Base-by-base conservation (phyloP, 2,113 vertebrate genomes). In the Callaeas wilsoni region DNA sequence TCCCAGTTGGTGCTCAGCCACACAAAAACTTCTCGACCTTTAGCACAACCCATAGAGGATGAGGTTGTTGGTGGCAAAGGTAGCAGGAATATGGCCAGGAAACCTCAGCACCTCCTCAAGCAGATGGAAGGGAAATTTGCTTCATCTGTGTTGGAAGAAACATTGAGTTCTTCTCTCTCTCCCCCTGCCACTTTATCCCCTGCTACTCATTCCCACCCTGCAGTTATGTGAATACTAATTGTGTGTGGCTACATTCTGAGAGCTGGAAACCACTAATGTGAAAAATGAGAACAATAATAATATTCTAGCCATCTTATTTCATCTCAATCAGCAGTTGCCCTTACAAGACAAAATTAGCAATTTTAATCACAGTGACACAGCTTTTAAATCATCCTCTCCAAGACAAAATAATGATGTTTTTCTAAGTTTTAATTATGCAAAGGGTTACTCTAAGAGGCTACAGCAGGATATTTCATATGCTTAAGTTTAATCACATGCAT, bases 361-460 rank as follows among this genome's bases (percentile, higher is more conserved):
- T 78, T 89, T 95, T 94, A 67, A 93, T 84, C 87, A 86, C 68
- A 62, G 47, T 74, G 87, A 81, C 52, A 91, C 29, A 81, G 63
- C 16, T 91, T 86, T 77, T 55, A 78, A 87, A 89, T 81, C 47
- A 90, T n/a, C 20, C 17, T 62, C 42, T 41, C 27, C 0, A 3
- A 80, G 42, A 33, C 75, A 82, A 81, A 60, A 33, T 20, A 8
- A 94, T 1, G 1, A 83, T 16, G 4, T 49, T 55, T 32, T 84
- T 84, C 71, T 53, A 56, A 80, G 52, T 73, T 96, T 92, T 92
- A 90, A 90, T 90, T 94, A 94, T 74, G 50, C 55, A 84, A 87
- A 88, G 46, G 32, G 53, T 44, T 87, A 69, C 50, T 74, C 83
- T 76, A 92, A 60, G 85, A 84, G 64, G 37, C 83, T 84, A 30